Base-by-base conservation (phyloP, 2,888 invertebrate genomes). In the Rotaria socialis region DNA sequence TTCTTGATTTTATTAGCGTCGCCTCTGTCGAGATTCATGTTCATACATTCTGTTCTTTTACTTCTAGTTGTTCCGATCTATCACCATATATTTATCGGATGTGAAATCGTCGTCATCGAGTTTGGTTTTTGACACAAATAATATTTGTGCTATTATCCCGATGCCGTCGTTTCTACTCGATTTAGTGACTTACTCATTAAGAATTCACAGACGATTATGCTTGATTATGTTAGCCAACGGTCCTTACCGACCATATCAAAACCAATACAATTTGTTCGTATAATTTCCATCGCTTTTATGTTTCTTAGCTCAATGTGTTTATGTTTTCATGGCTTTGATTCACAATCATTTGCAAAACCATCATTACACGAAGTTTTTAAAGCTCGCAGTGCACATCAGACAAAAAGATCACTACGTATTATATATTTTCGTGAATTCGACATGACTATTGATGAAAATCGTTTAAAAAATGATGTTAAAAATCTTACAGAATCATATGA, bases 371-470 rank as follows among this genome's bases (percentile, higher is more conserved):
- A 16, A 41, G 16, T 67, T 35, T 19, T 67, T 16, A 35, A 67
- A 35, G 16, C 7, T 16, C 27, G 67, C 35, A 35, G 24, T 41
- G 19, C 35, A 19, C 19, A 41, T 35, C 35, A 35, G 35, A 67
- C 27, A 35, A 27, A 35, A 67, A 35, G 19, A 41, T 27, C 19
- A 35, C 35, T 67, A 3, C 80, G 80, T 47, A 24, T 80, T 41
- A n/a, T 80, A 10, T 80, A 80, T 47, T 80, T 80, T 80, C 80
- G 80, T 24, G 80, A 43, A 80, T 80, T n/a, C 19, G 80, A 80
- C n/a, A 80, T 47, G 22, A 43, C 43, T 24, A 35, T 80, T 47
- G 14, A 19, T 47, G 80, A 80, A 80, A 43, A 43, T 47, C 19
- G 11, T 47, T 24, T 80, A 8, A 47, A 47, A 80, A 47, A 16